Conservation (phyloP, 2,888 invertebrate species). For the Cephus rjabovi region DNA sequence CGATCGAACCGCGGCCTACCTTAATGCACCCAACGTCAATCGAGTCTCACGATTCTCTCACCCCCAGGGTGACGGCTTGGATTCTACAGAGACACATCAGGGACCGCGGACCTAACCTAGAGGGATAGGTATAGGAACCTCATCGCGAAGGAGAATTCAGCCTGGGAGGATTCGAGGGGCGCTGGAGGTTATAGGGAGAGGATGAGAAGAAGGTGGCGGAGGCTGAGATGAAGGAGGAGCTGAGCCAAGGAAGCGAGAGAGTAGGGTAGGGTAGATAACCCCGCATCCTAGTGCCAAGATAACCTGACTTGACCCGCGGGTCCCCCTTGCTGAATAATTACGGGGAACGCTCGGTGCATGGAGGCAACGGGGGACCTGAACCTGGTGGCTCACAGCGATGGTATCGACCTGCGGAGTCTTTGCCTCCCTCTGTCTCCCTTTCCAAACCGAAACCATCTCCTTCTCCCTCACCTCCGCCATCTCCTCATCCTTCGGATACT, state of each 20-base stretch:
- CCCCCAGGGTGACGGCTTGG: neutral
- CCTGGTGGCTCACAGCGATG: constrained; percentile 60
- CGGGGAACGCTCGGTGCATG: constrained; percentile 51
- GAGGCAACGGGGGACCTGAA: constrained; percentile 58
- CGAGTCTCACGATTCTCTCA: neutral
- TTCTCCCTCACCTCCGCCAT: constrained; percentile 11
- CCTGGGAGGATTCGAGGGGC: constrained; percentile 10
- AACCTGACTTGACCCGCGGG: constrained; percentile 54
- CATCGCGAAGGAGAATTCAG: neutral
- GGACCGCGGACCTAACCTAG: neutral
- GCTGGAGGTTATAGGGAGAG: constrained; percentile 17
- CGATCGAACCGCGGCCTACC: neutral
- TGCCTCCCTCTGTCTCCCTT: constrained; percentile 36
- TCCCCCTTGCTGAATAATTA: constrained; percentile 64
- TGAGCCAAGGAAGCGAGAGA: constrained; percentile 15
- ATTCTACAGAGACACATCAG: neutral
- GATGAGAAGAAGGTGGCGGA: constrained; percentile 14
- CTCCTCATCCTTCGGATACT: neutral
- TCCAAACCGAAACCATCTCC: constrained; percentile 14
- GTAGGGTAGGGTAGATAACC: constrained; percentile 62
- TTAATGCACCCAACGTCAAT: neutral
- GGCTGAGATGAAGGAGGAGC: constrained; percentile 25
- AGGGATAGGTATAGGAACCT: neutral
- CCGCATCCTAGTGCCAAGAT: constrained; percentile 60
- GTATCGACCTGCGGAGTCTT: constrained; percentile 62